Percentiles rank a stretch among this genome's conserved stretches.
phyloP scores from a whole-genome alignment of 1,140 invertebrate species.

The Bombus huntii region DNA sequence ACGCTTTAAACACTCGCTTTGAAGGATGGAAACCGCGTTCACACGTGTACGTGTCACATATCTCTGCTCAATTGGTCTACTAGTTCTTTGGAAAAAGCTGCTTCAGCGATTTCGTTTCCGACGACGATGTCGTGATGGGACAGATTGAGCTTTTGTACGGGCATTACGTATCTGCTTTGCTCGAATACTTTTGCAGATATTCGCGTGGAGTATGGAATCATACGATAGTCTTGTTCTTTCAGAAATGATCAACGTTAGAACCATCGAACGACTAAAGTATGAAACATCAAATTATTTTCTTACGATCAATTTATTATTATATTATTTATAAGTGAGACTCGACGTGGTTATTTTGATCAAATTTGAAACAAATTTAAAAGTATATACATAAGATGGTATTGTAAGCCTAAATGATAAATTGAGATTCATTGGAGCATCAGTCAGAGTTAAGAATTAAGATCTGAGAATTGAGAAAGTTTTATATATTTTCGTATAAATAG shows the following conservation, averaged over 20 bases:
- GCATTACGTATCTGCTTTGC: not conserved
- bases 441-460: no score
- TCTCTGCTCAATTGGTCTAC: not conserved
- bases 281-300: not conserved
- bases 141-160: no score
- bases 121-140: not conserved
- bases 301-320: not conserved
- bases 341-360: no score
- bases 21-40: not conserved
- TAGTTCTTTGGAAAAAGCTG: not conserved
- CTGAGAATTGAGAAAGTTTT: no score
- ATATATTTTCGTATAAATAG: no score
- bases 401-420: no score
- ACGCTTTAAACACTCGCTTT: slow-evolving; percentile 42
- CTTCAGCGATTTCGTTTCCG: slow-evolving; percentile 1
- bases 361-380: no score
- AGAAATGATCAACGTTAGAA: not conserved
- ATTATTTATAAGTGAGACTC: no score
- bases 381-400: no score
- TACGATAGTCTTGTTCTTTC: not conserved
- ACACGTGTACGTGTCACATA: not conserved
- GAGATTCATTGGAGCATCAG: no score
- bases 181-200: not conserved
- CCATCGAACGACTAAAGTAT: not conserved
- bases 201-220: not conserved